Percentiles rank a stretch among this genome's conserved stretches.
phyloP scores from a whole-genome alignment of 2,888 invertebrate species.

The Trypoxylon attenuatum region DNA sequence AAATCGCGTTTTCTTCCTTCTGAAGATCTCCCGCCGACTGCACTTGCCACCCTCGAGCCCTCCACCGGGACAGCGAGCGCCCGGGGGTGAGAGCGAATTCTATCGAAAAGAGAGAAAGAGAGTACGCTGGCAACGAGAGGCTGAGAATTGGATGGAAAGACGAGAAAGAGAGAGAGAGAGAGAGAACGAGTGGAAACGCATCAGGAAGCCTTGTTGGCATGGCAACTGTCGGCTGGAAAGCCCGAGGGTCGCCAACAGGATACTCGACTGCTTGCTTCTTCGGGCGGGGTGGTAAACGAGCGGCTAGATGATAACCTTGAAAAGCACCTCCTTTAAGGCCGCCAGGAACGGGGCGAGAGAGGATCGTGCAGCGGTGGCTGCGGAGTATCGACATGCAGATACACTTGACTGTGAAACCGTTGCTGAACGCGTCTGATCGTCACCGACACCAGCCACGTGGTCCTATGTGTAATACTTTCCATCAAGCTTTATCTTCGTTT shows the following conservation, averaged over 20 bases:
- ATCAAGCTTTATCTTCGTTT: not conserved
- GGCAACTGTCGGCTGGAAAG: slow-evolving; percentile 53
- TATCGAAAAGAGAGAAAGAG: not conserved
- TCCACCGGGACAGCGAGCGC: slow-evolving; percentile 26
- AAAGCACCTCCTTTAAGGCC: slow-evolving; percentile 51
- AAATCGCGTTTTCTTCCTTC: slow-evolving; percentile 66
- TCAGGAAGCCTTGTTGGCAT: slow-evolving; percentile 58
- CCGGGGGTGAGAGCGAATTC: not conserved
- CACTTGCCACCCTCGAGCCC: slow-evolving; percentile 54
- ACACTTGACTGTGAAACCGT: too few species aligned
- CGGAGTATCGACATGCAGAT: slow-evolving; percentile 44
- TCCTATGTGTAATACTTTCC: not conserved
- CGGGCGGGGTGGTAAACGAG: slow-evolving; percentile 25
- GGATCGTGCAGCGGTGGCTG: slow-evolving; percentile 30
- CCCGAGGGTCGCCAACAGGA: slow-evolving; percentile 37
- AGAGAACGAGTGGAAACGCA: slow-evolving; percentile 18
- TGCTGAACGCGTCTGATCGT: slow-evolving; percentile 9
- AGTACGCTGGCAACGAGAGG: slow-evolving; percentile 26
- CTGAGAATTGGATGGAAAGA: slow-evolving; percentile 12
- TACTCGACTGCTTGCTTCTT: slow-evolving; percentile 41
- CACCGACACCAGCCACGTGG: not conserved
- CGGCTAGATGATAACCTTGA: slow-evolving; percentile 57
- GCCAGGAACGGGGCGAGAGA: slow-evolving; percentile 22
- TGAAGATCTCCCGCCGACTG: slow-evolving; percentile 49
- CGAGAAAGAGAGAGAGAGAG: slow-evolving; percentile 12